A percentile compares a stretch with the other conserved stretches of the same genome.
Conservation (phyloP, 2,113 vertebrate genomes). For the cattle (Bos taurus) region ARS-UCD2.0 NC_037329.1:81841001-81841500, state of each 20-base stretch:
- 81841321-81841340: not conserved
- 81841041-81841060: not conserved
- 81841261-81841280: not conserved
- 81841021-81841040: not conserved
- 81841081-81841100: not conserved
- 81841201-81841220: not conserved
- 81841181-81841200: not conserved
- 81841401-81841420: not conserved
- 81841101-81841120: not conserved
- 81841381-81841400: not conserved
- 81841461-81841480: not conserved
- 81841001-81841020: no score
- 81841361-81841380: no score
- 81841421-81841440: not conserved
- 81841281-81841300: not conserved
- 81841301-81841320: not conserved
- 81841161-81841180: not conserved
- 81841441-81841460: not conserved
- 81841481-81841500: not conserved
- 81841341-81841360: accelerated
- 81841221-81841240: not conserved
- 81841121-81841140: not conserved
- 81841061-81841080: not conserved
- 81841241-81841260: not conserved
- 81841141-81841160: not conserved